phyloP scores from a whole-genome alignment of 2,113 vertebrate genomes.

The Rousettus leschenaultii region DNA sequence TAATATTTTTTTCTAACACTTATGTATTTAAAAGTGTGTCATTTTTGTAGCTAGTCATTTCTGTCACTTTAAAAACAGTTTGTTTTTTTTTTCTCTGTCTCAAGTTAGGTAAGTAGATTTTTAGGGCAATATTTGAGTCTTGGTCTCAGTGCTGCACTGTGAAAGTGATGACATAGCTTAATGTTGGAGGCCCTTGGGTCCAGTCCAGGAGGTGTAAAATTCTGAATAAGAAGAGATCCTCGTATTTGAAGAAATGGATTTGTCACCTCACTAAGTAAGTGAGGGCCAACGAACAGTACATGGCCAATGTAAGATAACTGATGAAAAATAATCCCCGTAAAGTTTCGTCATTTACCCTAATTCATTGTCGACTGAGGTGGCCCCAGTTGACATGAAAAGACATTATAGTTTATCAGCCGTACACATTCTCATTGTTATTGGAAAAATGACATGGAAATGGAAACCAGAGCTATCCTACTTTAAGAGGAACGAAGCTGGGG shows the following conservation, averaged over 20 bases:
- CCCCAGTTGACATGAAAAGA: not conserved
- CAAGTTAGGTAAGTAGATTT: not conserved
- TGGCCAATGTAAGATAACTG: not conserved
- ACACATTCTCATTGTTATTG: not conserved
- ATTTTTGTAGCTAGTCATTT: slow-evolving; percentile 33
- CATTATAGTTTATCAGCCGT: not conserved
- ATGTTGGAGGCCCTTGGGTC: accelerated
- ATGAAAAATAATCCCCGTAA: not conserved
- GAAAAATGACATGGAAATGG: slow-evolving; percentile 7
- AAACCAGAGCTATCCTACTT: slow-evolving; percentile 41
- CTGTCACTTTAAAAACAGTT: not conserved
- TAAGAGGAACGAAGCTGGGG: slow-evolving; percentile 7
- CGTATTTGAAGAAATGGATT: not conserved
- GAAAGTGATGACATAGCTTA: not conserved
- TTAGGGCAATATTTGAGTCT: not conserved
- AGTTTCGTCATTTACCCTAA: not conserved
- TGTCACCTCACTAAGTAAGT: not conserved
- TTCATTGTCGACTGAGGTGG: not conserved
- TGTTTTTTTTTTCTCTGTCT: not conserved
- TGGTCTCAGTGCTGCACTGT: not conserved
- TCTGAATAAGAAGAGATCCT: not conserved
- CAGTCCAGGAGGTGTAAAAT: not conserved
- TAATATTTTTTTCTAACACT: not conserved
- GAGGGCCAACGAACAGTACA: not conserved
- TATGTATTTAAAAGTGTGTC: not conserved